Evolutionary conservation across 2,113 vertebrate genomes (phyloP).

Genomic region (Pollachius pollachius): DNA sequence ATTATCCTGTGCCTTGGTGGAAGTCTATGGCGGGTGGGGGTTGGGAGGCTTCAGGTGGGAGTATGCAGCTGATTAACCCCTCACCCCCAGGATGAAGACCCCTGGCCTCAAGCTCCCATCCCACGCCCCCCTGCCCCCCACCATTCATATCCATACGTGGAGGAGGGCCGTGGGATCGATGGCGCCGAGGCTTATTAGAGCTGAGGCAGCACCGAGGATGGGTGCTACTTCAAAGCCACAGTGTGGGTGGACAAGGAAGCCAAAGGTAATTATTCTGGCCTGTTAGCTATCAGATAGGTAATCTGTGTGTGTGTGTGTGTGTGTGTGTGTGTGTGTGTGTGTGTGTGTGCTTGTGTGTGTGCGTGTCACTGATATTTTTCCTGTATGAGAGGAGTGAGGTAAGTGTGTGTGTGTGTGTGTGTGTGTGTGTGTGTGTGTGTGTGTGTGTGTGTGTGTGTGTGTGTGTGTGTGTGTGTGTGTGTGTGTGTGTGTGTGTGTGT

Average conservation of each 20-base stretch:
- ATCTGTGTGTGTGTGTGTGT: constrained; percentile 43
- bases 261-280: constrained; percentile 61
- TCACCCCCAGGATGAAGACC: constrained; percentile 12
- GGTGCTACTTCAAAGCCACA: constrained; percentile 57
- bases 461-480: too few species aligned
- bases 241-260: constrained; percentile 61
- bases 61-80: constrained; percentile 20
- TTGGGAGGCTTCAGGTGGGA: constrained; percentile 11
- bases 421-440: constrained; percentile 23
- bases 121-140: constrained; percentile 11
- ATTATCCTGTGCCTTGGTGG: constrained; percentile 28
- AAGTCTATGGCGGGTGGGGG: constrained; percentile 2
- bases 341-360: too few species aligned
- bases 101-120: not conserved
- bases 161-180: constrained; percentile 53
- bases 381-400: too few species aligned
- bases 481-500: too few species aligned
- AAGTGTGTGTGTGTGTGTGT: constrained; percentile 2
- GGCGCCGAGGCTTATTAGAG: constrained; percentile 51
- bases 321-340: not conserved
- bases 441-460: too few species aligned
- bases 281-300: constrained; percentile 42
- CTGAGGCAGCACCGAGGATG: constrained; percentile 29
- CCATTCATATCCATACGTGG: constrained; percentile 39
- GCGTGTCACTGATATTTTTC: not conserved